Evolutionary conservation across 1,140 invertebrate species (phyloP).

Genomic region (Marisa cornuarietis): DNA sequence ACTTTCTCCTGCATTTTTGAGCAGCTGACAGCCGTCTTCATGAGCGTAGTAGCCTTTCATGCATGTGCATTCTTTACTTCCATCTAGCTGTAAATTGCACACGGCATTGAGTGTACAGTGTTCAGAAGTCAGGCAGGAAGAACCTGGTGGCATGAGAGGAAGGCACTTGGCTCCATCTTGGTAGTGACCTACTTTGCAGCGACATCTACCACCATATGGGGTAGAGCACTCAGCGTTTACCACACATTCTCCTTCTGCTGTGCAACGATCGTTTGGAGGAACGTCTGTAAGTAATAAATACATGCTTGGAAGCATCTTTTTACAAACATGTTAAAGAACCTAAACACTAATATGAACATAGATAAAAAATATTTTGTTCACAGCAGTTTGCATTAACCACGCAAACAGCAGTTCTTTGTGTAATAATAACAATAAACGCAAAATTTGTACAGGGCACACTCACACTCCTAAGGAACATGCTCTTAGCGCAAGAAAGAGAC

Average conservation of each 20-base stretch:
- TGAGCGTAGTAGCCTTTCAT: constrained; percentile 16
- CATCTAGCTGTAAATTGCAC: not conserved
- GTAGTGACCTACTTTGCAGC: constrained; percentile 21
- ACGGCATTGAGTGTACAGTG: constrained; percentile 16
- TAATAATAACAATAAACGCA: no score
- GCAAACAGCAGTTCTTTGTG: no score
- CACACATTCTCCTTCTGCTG: constrained; percentile 18
- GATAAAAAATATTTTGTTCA: no score
- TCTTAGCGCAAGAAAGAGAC: no score
- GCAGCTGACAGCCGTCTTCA: constrained; percentile 5
- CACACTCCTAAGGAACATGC: no score
- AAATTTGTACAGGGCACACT: no score
- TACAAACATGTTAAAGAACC: no score
- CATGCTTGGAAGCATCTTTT: not conserved
- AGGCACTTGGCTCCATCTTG: constrained; percentile 18
- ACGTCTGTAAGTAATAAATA: constrained; percentile 2
- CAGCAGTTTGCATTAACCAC: no score
- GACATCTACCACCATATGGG: constrained; percentile 9
- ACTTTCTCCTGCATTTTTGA: constrained; percentile 5
- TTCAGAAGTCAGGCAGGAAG: constrained; percentile 1
- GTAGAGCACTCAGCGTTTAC: constrained; percentile 27
- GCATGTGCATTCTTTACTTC: constrained; percentile 17
- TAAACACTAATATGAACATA: no score
- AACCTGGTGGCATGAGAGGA: constrained; percentile 10
- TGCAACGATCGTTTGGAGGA: constrained; percentile 14